Conservation (phyloP, 2,113 vertebrate species). For the Turdus rufiventris region DNA sequence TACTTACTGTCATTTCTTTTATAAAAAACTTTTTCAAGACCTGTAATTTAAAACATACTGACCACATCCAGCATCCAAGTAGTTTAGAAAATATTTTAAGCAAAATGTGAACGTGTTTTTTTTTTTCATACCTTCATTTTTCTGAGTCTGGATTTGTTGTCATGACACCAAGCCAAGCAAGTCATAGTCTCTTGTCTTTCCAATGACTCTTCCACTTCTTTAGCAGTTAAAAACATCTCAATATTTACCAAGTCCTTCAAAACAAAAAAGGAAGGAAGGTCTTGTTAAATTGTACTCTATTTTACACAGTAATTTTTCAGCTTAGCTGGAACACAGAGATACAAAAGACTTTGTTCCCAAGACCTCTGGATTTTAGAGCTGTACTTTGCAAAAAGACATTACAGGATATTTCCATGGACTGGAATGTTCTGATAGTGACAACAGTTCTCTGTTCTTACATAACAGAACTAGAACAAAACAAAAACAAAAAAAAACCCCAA, state of each 20-base stretch:
- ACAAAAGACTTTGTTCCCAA: not conserved
- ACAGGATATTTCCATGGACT: not conserved
- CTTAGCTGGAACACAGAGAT: not conserved
- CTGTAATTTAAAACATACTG: not conserved
- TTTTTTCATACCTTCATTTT: slow-evolving; percentile 91
- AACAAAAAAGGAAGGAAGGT: not conserved
- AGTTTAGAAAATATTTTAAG: not conserved
- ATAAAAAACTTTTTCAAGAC: not conserved
- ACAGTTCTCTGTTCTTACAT: not conserved
- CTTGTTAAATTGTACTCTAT: not conserved
- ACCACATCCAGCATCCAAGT: not conserved
- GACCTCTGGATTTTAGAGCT: not conserved
- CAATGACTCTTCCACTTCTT: slow-evolving; percentile 97
- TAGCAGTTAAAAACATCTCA: slow-evolving; percentile 99
- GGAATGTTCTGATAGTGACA: not conserved
- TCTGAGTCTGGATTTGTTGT: slow-evolving; percentile 97
- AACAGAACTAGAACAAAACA: not conserved
- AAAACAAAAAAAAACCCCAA: no score
- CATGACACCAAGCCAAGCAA: slow-evolving; percentile 97
- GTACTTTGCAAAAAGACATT: not conserved
- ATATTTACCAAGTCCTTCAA: slow-evolving; percentile 96
- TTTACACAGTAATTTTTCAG: not conserved
- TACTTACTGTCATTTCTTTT: not conserved
- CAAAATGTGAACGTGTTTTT: not conserved
- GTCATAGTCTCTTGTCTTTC: slow-evolving; percentile 96